These are phyloP conservation scores for Porites divaricata DNA, from an alignment of 92 coral and sea anemone species.

Conservation along the genomic window DNA sequence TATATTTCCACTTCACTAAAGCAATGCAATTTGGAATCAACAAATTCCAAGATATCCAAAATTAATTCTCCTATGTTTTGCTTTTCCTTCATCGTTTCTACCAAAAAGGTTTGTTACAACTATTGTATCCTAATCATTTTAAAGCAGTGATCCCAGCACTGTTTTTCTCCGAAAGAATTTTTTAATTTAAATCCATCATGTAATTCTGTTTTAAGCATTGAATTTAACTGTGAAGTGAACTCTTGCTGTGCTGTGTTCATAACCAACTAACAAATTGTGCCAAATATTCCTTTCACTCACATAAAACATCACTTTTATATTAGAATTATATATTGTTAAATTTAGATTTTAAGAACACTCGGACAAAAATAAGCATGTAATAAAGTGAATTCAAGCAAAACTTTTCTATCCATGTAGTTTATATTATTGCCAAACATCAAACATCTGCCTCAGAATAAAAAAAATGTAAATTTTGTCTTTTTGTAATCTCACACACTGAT, in stretches of 20 bases:
- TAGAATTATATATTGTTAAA: slow-evolving; percentile 5
- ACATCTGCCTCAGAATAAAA: slow-evolving; percentile 27
- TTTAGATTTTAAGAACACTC: neutral
- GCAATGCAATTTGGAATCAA: neutral
- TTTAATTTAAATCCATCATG: neutral
- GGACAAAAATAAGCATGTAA: neutral
- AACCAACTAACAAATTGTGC: slow-evolving; percentile 1
- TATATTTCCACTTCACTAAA: neutral
- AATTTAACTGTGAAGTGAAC: slow-evolving; percentile 29
- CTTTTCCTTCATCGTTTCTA: neutral
- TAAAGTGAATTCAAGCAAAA: slow-evolving; percentile 6
- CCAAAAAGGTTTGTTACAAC: slow-evolving; percentile 8
- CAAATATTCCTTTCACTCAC: slow-evolving; percentile 2
- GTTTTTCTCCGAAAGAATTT: slow-evolving; percentile 9
- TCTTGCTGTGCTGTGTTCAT: slow-evolving; percentile 30
- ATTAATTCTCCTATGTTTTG: neutral
- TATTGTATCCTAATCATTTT: slow-evolving; percentile 11
- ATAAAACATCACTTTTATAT: neutral
- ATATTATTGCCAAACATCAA: slow-evolving; percentile 7
- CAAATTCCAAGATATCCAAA: neutral
- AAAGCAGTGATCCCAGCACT: neutral
- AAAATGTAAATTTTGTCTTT: slow-evolving; percentile 32
- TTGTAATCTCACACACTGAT: slow-evolving; percentile 45
- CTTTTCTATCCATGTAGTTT: slow-evolving; percentile 7
- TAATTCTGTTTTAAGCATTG: slow-evolving; percentile 23